These are phyloP conservation scores for Pseudomyrmex sp. DNA, from an alignment of 1,140 invertebrate genomes.

Conservation along the genomic window DNA sequence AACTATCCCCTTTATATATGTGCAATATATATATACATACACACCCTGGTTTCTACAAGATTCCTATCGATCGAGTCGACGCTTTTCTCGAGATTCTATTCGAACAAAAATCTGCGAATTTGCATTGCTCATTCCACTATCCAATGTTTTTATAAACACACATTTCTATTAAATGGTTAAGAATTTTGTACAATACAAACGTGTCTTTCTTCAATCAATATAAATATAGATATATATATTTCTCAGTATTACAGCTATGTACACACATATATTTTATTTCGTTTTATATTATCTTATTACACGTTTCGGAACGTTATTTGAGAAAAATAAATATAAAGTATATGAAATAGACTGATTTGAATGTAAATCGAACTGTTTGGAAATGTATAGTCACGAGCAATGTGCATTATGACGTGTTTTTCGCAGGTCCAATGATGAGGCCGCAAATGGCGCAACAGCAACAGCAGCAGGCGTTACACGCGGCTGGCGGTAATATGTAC, in stretches of 20 bases:
- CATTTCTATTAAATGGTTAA: no score
- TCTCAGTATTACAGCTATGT: no score
- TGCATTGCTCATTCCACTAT: background rate
- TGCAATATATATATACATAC: no score
- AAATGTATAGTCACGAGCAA: no score
- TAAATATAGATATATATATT: background rate
- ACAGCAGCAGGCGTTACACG: slow-evolving; percentile 84
- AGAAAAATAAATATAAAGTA: no score
- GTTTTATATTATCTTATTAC: no score
- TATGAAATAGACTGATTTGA: no score
- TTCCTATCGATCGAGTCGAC: slow-evolving; percentile 64
- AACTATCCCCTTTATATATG: slow-evolving; percentile 65
- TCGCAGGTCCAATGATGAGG: slow-evolving; percentile 89
- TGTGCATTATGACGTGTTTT: slow-evolving; percentile 30
- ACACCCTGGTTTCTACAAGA: slow-evolving; percentile 41
- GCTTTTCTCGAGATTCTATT: slow-evolving; percentile 67
- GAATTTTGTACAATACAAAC: background rate
- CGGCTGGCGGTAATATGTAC: slow-evolving; percentile 83
- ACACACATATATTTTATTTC: no score
- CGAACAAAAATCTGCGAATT: slow-evolving; percentile 58
- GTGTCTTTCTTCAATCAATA: background rate
- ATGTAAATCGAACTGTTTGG: no score
- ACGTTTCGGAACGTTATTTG: no score
- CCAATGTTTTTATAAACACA: background rate
- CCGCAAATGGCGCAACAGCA: slow-evolving; percentile 86